Evolutionary conservation across 2,113 vertebrate genomes (phyloP), one percentile per base, ranked within the genome.

Genomic region (Corvus cornix): DNA sequence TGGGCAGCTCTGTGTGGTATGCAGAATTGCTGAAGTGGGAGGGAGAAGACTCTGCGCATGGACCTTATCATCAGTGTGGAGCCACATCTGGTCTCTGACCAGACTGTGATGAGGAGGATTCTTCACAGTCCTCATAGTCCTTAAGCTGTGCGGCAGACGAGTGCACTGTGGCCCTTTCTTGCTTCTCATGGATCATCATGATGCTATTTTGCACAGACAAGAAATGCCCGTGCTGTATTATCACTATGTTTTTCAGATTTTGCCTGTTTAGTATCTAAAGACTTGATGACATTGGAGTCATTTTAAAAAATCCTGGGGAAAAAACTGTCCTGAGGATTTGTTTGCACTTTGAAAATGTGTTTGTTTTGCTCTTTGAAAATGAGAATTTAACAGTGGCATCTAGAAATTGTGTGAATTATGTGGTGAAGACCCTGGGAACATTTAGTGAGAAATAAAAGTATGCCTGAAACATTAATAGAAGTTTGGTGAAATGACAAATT

Each of bases 401-500:
- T 14, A 69, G 75, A 76, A 70, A 81, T 80, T 35, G 23, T 8
- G 49, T 66, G 51, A 80, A 48, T 81, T 88, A 74, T 6, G 16
- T 89, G 27, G 35, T 87, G 20, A 63, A 67, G 35, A 56, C 16
- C 28, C 14, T 74, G 55, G 16, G n/a, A 73, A 35, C 3, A 13
- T 7, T 7, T 21, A 27, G 24, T 51, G 53, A 72, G 63, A 69
- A 91, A 62, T 84, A 4, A 62, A 67, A 37, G 28, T 69, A 23
- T 52, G 20, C n/a, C 20, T 67, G 35, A 90, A 67, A 17, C 11
- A n/a, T 92, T 89, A 92, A 43, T 16, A 49, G 23, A 59, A 89
- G 53, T 91, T 81, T 44, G 27, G 22, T 84, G 56, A 89, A 96
- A 96, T 85, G n/a, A 9, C 24, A 58, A 93, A 73, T 73, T 82